Base-by-base conservation (phyloP, 2,888 invertebrate species). In the Helobdella robusta region DNA sequence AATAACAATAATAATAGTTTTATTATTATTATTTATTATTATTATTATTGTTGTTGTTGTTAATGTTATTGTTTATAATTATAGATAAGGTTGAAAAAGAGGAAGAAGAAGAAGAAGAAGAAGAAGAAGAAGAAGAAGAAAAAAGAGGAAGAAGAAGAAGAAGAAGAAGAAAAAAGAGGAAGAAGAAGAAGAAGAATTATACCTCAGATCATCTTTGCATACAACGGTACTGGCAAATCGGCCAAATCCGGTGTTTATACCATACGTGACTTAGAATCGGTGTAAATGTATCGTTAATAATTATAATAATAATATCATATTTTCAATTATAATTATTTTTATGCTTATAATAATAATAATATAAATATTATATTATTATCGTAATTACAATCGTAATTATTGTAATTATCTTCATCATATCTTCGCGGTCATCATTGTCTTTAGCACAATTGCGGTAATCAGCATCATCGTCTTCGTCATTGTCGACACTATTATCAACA, bases 211-310 rank as follows among this genome's bases (percentile, higher is more conserved):
- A 52, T 84, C 83, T 18, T 78, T 76, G n/a, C 79, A 75, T 46
- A 86, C 84, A 8, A 80, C 78, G 2, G 82, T 83, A 30, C 81
- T 78, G 0, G 86, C 84, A 75, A 86, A 86, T 65, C 85, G 85
- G 58, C 85, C 85, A 74, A 86, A 85, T n/a, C 85, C 85, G 1
- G 85, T 86, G 2, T 84, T 85, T 50, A 86, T 83, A 3, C 85
- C 84, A 73, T 84, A 84, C 68, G 81, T 84, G 67, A 83, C 84
- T 84, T 72, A 63, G 76, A 75, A 48, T 63, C 6, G 44, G 34
- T 48, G 35, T 11, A 28, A 59, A n/a, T n/a, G n/a, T n/a, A n/a
- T n/a, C n/a, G n/a, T 30, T 23, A 52, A 2, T 23, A 52, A 18
- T 30, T 6, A 11, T n/a, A n/a, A n/a, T n/a, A n/a, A n/a, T n/a